A percentile compares a stretch with the other conserved stretches of the same genome.
Conservation (phyloP, 2,888 invertebrate genomes). For the Abrostola tripartita region DNA sequence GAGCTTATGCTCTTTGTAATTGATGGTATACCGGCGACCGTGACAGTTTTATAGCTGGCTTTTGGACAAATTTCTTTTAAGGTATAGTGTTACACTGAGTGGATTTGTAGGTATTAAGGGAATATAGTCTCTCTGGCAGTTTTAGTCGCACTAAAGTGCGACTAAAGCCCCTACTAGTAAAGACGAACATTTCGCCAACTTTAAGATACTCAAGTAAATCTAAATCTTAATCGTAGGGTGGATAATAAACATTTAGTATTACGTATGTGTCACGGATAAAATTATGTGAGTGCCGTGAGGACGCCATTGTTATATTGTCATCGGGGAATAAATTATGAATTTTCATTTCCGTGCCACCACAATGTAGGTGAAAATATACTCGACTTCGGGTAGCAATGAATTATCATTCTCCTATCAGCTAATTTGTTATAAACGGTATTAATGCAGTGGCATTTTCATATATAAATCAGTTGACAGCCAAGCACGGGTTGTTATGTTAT, state of each 20-base stretch:
- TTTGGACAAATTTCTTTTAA: conserved; percentile 47
- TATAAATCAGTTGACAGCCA: conserved; percentile 31
- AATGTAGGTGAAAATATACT: conserved; percentile 46
- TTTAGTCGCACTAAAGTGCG: conserved; percentile 11
- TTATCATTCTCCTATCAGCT: conserved; percentile 40
- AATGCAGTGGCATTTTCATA: conserved; percentile 44
- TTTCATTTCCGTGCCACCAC: conserved; percentile 14
- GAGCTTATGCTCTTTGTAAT: conserved; percentile 57
- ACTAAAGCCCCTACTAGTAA: conserved; percentile 35
- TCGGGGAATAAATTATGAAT: conserved; percentile 44
- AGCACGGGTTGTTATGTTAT: conserved; percentile 17
- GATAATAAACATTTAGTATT: background rate
- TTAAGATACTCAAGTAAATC: too few species aligned
- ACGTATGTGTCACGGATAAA: conserved; percentile 26
- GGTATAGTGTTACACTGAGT: conserved; percentile 32
- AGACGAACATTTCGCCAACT: conserved; percentile 2
- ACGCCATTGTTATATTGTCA: conserved; percentile 37
- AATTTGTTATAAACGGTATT: conserved; percentile 51
- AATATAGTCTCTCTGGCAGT: conserved; percentile 28
- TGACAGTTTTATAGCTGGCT: conserved; percentile 56
- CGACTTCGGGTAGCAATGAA: conserved; percentile 40
- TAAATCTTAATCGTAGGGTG: too few species aligned
- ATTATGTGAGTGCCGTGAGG: conserved; percentile 36
- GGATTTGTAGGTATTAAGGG: conserved; percentile 28
- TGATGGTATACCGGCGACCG: conserved; percentile 48